Evolutionary conservation across 2,797 vertebrate genomes (phyloP).

Genomic region (Kryptolebias ocellatus): DNA sequence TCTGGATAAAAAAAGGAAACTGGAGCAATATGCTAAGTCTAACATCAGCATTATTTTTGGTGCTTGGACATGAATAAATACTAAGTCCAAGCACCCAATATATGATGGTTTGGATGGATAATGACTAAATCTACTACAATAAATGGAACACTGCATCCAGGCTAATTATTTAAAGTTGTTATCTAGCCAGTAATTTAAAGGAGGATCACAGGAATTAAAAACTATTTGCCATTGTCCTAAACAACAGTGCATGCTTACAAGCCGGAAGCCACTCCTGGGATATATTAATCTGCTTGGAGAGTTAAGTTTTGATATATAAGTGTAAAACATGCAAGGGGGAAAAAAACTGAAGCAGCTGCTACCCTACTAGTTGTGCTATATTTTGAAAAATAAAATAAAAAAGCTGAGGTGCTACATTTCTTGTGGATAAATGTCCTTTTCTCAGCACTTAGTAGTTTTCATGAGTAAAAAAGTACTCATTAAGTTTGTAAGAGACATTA

Average conservation of each 20-base stretch:
- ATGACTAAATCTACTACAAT: no score
- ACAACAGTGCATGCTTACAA: slow-evolving; percentile 22
- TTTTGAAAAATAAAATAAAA: slow-evolving; percentile 17
- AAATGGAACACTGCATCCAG: slow-evolving; percentile 8
- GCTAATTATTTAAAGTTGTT: slow-evolving; percentile 60
- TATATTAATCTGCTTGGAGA: slow-evolving; percentile 42
- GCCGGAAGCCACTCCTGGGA: slow-evolving; percentile 36
- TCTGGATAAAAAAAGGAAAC: no score
- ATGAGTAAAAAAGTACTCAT: slow-evolving; percentile 30
- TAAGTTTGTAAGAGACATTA: slow-evolving; percentile 17
- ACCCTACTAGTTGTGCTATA: slow-evolving; percentile 22
- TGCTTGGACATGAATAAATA: no score
- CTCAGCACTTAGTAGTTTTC: slow-evolving; percentile 46
- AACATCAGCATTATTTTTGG: no score
- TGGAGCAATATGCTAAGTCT: no score
- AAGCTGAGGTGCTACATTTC: slow-evolving; percentile 34
- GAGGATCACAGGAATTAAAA: slow-evolving; percentile 58
- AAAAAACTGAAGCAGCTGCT: neutral
- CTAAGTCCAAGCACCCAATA: no score
- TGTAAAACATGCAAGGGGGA: slow-evolving; percentile 10
- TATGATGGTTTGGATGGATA: no score
- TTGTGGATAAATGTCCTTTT: slow-evolving; percentile 35
- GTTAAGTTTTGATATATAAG: slow-evolving; percentile 23
- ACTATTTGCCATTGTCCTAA: slow-evolving; percentile 56
- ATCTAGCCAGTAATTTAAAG: slow-evolving; percentile 41